Evolutionary conservation across 2,888 invertebrate genomes (phyloP), one percentile per base, ranked within the genome.

Genomic region (Palloptera scutellata): DNA sequence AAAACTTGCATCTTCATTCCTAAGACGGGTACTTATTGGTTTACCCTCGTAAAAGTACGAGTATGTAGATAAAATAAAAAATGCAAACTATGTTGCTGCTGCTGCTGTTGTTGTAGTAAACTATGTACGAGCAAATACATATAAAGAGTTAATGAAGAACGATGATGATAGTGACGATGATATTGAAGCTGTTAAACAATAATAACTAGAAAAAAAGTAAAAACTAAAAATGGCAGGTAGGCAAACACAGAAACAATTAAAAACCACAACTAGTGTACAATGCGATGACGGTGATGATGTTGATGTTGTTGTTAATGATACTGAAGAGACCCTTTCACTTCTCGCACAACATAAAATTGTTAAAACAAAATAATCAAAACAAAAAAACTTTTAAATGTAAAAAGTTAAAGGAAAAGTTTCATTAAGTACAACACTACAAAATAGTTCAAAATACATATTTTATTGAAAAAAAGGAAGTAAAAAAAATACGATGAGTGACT

Each of bases 21-120:
- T n/a, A n/a, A n/a, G n/a, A n/a, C n/a, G n/a, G n/a, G n/a, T n/a
- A n/a, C n/a, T n/a, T n/a, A n/a, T n/a, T n/a, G n/a, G n/a, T n/a
- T n/a, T n/a, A n/a, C n/a, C n/a, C n/a, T n/a, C n/a, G n/a, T n/a
- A n/a, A n/a, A n/a, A n/a, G n/a, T n/a, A n/a, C n/a, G n/a, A n/a
- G n/a, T n/a, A n/a, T n/a, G n/a, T n/a, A n/a, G n/a, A 30, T 4
- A 30, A 30, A 30, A 30, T 4, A 30, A 30, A 30, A 30, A 30
- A 30, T 30, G n/a, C 30, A 30, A 30, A 30, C 30, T 4, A 30
- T 30, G 57, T 51, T 52, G 52, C n/a, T 55, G 52, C 5, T 66
- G 65, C 54, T 66, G 60, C n/a, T 59, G 51, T 57, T 57, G 52
- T 64, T 58, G 52, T 61, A 61, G 48, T 61, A 11, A 51, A 48